Evolutionary conservation across 2,888 invertebrate species (phyloP).

Genomic region (Polylopha cassiicola): DNA sequence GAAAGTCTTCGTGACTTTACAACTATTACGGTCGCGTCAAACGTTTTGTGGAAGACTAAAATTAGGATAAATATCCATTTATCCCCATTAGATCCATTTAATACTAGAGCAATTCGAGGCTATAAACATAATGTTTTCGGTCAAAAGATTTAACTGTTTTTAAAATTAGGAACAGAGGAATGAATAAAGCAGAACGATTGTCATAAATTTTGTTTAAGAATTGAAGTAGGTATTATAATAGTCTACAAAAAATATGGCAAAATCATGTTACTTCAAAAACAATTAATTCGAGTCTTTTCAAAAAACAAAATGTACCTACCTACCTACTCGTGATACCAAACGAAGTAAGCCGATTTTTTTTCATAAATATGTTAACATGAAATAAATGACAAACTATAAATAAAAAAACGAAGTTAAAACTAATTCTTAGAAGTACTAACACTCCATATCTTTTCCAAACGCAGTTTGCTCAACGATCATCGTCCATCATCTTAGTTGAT

Average conservation of each 20-base stretch:
- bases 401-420: slow-evolving; percentile 7
- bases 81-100: slow-evolving; percentile 69
- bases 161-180: slow-evolving; percentile 36
- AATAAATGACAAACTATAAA: no score
- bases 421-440: slow-evolving; percentile 10
- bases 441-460: slow-evolving; percentile 35
- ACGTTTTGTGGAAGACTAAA: slow-evolving; percentile 63
- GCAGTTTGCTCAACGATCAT: slow-evolving; percentile 41
- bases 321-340: no score
- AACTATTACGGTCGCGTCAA: slow-evolving; percentile 58
- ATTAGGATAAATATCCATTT: slow-evolving; percentile 74
- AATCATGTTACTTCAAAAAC: no score
- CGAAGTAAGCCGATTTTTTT: no score
- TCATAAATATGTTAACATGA: no score
- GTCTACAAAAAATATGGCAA: no score
- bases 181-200: slow-evolving; percentile 25
- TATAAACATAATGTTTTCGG: slow-evolving; percentile 73
- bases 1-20: slow-evolving; percentile 17
- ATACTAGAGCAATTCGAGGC: slow-evolving; percentile 60
- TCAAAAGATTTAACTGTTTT: slow-evolving; percentile 50
- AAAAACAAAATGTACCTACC: no score
- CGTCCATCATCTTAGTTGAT: slow-evolving; percentile 56
- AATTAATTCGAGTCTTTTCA: no score
- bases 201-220: no score
- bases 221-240: no score